Evolutionary conservation across 2,797 vertebrate genomes (phyloP).

Genomic region (Acestrorhynchus altus): DNA sequence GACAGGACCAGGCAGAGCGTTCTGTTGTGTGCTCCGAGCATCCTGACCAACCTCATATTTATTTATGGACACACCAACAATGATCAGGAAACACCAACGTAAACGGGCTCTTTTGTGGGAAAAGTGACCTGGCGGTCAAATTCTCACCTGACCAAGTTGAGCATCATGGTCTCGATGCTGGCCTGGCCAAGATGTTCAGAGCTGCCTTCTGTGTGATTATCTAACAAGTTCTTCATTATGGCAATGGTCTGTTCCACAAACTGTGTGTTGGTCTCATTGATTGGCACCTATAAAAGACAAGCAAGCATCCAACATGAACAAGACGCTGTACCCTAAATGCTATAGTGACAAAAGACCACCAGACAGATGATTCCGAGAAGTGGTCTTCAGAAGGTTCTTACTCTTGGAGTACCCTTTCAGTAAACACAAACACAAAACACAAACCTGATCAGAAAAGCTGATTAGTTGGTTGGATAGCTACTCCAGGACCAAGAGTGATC

Average conservation of each 20-base stretch:
- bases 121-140: too few relatives aligned
- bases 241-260: conserved; percentile 99
- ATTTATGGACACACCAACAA: too few relatives aligned
- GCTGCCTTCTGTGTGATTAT: conserved; percentile 95
- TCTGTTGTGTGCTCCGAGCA: too few relatives aligned
- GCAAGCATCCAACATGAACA: neutral
- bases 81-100: too few relatives aligned
- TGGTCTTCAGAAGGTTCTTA: too few relatives aligned
- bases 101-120: too few relatives aligned
- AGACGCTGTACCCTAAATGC: neutral
- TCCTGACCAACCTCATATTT: too few relatives aligned
- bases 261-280: conserved; percentile 95
- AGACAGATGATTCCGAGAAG: neutral
- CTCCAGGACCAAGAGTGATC: too few relatives aligned
- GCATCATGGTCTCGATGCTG: conserved; percentile 98
- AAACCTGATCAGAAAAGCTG: too few relatives aligned
- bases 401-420: too few relatives aligned
- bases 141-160: conserved; percentile 93
- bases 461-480: neutral
- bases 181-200: conserved; percentile 96
- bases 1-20: neutral
- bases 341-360: too few relatives aligned
- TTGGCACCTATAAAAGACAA: conserved; percentile 79
- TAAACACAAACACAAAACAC: too few relatives aligned
- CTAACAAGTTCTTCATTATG: conserved; percentile 97